Evolutionary conservation across 2,888 invertebrate genomes (phyloP).

Genomic region (Heteromyza rotundicornis): DNA sequence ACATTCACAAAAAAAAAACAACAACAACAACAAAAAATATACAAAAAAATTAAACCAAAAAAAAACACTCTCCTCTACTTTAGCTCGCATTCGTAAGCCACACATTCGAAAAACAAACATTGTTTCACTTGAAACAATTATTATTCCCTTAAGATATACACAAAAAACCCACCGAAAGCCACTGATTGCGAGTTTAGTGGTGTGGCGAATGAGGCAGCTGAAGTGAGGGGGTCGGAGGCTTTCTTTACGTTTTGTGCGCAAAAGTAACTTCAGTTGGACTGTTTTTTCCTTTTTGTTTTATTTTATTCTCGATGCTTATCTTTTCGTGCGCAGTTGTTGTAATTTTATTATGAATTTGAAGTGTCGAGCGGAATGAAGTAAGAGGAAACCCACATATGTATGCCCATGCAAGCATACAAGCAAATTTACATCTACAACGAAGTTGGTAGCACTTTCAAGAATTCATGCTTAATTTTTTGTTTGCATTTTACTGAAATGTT

Average conservation of each 20-base stretch:
- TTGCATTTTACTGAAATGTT: background rate
- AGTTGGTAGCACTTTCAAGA: background rate
- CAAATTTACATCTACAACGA: too few species aligned
- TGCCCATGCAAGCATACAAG: too few species aligned
- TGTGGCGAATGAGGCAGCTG: background rate
- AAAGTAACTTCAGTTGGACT: background rate
- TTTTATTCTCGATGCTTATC: conserved; percentile 4
- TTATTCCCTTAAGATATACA: conserved; percentile 34
- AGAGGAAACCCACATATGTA: too few species aligned
- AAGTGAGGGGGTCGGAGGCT: too few species aligned
- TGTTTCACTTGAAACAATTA: conserved; percentile 53
- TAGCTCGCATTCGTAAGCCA: conserved; percentile 3
- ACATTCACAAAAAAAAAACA: conserved; percentile 50
- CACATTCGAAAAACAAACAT: conserved; percentile 33
- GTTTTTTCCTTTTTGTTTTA: background rate
- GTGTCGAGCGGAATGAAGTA: background rate
- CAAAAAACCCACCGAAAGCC: background rate
- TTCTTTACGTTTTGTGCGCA: background rate
- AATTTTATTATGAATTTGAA: conserved; percentile 8
- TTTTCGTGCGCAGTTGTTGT: background rate
- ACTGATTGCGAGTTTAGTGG: background rate
- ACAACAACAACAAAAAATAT: conserved; percentile 22
- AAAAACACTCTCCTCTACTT: conserved; percentile 20
- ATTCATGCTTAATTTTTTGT: background rate
- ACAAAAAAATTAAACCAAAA: conserved; percentile 22